These are phyloP conservation scores for Leptestheria dahalacensis DNA, from an alignment of 1,140 invertebrate species.

Conservation along the genomic window DNA sequence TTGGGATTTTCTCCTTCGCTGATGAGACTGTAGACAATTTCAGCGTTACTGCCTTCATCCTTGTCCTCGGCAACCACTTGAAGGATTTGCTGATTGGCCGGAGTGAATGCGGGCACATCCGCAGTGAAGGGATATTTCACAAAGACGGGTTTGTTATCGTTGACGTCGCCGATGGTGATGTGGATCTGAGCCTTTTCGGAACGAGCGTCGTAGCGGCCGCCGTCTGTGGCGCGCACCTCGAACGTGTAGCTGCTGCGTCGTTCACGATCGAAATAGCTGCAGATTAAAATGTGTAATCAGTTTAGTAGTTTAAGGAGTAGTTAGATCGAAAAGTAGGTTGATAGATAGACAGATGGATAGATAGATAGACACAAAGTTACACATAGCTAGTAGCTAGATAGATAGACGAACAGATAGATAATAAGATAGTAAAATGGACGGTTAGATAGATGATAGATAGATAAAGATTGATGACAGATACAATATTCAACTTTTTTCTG, in stretches of 20 bases:
- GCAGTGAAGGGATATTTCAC: slow-evolving; percentile 63
- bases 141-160: slow-evolving; percentile 83
- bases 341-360: too few relatives aligned
- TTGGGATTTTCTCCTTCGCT: slow-evolving; percentile 10
- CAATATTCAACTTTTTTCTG: too few relatives aligned
- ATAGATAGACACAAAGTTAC: too few relatives aligned
- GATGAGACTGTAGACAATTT: slow-evolving; percentile 48
- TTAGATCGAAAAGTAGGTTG: too few relatives aligned
- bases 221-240: slow-evolving; percentile 71
- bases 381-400: too few relatives aligned
- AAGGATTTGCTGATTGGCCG: slow-evolving; percentile 62
- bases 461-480: too few relatives aligned
- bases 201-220: slow-evolving; percentile 64
- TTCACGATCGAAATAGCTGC: slow-evolving; percentile 68
- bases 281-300: neutral
- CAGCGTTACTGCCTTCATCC: slow-evolving; percentile 64
- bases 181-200: slow-evolving; percentile 62
- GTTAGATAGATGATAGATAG: too few relatives aligned
- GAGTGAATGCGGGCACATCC: slow-evolving; percentile 52
- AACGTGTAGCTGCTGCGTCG: slow-evolving; percentile 60
- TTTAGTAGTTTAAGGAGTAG: too few relatives aligned
- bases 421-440: too few relatives aligned
- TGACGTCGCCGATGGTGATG: slow-evolving; percentile 71
- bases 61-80: slow-evolving; percentile 59
- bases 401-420: too few relatives aligned